These are phyloP conservation scores for Pristionchus japonicus DNA, from an alignment of 2,888 invertebrate species.

Conservation along the genomic window DNA sequence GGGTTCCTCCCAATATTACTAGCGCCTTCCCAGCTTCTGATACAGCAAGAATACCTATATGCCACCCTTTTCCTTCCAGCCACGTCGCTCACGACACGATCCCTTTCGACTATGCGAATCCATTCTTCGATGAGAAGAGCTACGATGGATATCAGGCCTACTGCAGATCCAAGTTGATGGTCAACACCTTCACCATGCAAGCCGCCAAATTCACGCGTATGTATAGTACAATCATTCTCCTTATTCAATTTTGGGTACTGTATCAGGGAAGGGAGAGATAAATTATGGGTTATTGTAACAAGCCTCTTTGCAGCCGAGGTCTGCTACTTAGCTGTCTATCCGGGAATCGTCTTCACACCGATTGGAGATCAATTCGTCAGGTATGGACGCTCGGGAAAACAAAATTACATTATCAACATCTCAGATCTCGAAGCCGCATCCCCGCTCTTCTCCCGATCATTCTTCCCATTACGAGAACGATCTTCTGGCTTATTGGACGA, in stretches of 20 bases:
- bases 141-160: conserved; percentile 39
- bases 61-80: no score
- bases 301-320: conserved; percentile 41
- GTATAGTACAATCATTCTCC: neutral
- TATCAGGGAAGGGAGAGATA: neutral
- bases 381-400: no score
- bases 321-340: conserved; percentile 5
- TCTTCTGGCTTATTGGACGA: conserved; percentile 18
- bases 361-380: conserved; percentile 46
- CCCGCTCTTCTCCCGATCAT: neutral
- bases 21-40: no score
- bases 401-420: neutral
- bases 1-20: no score
- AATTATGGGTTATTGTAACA: no score
- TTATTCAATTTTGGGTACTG: no score
- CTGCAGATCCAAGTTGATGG: conserved; percentile 40
- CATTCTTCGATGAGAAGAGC: neutral
- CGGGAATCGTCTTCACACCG: conserved; percentile 37
- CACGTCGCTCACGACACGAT: neutral
- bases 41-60: no score
- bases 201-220: neutral
- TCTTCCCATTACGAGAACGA: neutral
- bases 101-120: neutral
- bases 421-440: neutral
- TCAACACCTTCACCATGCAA: neutral